phyloP scores from a whole-genome alignment of 2,113 vertebrate genomes.

The Galeopterus variegatus region DNA sequence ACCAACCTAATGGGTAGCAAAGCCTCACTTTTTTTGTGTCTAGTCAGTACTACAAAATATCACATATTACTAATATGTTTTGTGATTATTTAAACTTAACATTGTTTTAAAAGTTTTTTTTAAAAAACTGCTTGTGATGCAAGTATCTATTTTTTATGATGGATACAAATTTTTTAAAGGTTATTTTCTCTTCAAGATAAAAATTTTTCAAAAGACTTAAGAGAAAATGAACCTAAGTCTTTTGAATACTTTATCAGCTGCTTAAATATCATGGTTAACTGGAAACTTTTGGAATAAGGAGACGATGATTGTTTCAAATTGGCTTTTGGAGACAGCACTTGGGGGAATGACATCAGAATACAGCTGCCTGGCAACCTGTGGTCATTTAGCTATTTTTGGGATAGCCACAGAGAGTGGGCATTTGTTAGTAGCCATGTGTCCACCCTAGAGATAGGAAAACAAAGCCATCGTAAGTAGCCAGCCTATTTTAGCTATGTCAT shows the following conservation, averaged over 20 bases:
- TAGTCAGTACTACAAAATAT: neutral
- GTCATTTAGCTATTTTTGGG: conserved; percentile 73
- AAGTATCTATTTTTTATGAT: conserved; percentile 44
- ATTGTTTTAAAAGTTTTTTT: neutral
- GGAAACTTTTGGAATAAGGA: conserved; percentile 56
- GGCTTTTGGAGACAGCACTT: conserved; percentile 60
- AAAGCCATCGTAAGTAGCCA: conserved; percentile 53
- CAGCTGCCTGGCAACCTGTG: conserved; percentile 76
- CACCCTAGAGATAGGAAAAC: conserved; percentile 80
- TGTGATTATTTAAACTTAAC: neutral
- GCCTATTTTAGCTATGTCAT: conserved; percentile 70
- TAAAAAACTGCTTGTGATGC: neutral
- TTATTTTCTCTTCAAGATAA: neutral
- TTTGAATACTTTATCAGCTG: neutral
- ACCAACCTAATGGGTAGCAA: neutral
- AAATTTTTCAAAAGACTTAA: neutral
- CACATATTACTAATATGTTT: neutral
- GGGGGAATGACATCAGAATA: conserved; percentile 61
- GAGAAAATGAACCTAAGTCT: conserved; percentile 40
- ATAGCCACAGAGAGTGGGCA: conserved; percentile 62
- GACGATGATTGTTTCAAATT: neutral
- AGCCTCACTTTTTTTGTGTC: neutral
- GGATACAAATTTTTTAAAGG: neutral
- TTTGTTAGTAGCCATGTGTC: conserved; percentile 58
- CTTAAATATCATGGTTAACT: neutral